Base-by-base conservation (phyloP, 2,113 vertebrate genomes). In the Gobio gobio region DNA sequence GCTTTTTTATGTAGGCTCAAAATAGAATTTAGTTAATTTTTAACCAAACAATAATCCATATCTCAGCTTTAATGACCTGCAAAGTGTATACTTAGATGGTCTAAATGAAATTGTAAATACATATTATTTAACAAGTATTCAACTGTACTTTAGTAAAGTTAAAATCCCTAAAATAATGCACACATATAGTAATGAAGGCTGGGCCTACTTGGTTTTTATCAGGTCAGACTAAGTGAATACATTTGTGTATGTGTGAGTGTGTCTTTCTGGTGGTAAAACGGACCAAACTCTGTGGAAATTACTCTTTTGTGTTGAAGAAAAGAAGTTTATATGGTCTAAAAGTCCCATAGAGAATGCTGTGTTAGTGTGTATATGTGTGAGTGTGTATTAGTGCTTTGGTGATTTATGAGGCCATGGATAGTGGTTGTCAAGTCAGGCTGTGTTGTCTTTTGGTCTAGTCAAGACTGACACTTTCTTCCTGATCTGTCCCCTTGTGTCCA, bases 401-500 rank as follows among this genome's bases (percentile, higher is more conserved):
- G 84, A 88, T 90, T 90, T 85, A 84, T 22, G 64, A 64, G 58
- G 49, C 72, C 83, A 61, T 80, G 84, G 61, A 86, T 75, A 83
- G 82, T 88, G 85, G 63, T 66, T 85, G 77, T 88, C 86, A 86
- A 51, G 72, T 63, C 86, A 33, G 59, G 77, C 80, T 14, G 72
- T 89, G 88, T 89, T 89, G 86, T 88, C 85, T 88, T 88, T 82
- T 78, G 85, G 88, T 88, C 88, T 89, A 88, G 88, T 68, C 84
- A 64, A 59, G 72, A 78, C 78, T 63, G 78, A 88, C 88, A 85
- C 78, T 47, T 36, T 86, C 77, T 85, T 82, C 81, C 70, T 59
- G 78, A 54, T 72, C 59, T 66, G 59, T 86, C 78, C 78, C 64
- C 79, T 29, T 54, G 40, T 74, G 9, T 68, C 64, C 89, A 88